Evolutionary conservation across 1,140 invertebrate species (phyloP), one percentile per base, ranked within the genome.

Genomic region (Cataglyphis hispanica): DNA sequence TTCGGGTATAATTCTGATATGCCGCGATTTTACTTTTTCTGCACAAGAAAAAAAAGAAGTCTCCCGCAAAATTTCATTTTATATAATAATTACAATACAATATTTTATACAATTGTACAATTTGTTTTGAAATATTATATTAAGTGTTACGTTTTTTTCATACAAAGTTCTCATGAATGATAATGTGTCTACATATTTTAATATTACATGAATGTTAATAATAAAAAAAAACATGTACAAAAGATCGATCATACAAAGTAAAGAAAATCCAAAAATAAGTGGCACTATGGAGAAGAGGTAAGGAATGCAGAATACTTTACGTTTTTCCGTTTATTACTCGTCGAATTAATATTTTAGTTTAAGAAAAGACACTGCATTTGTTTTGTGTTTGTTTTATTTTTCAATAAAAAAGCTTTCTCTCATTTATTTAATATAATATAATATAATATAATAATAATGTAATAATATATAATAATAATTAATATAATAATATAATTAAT

Each of bases 141-240:
- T 25, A 22, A n/a, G 31, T 19, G 25, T 2, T 69, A 40, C 6
- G 10, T 22, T 69, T 58, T 80, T 22, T 58, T 80, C 16, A 1
- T 37, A 25, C 16, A 22, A 13, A 40, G 25, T 56, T 19, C 0
- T 50, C 16, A 56, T 56, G 31, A 69, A 56, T 80, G n/a, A 22
- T 11, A 3, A 16, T 4, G 16, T 31, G 25, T 78, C 40, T 67
- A 50, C 19, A 27, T 19, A 46, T 67, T 86, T 91, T 60, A 91
- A 92, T 91, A 92, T 92, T 91, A 22, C 88, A 92, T 92, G 87
- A 75, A 63, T 75, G 77, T 69, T 80, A 80, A 80, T 80, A 69
- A 69, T 67, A 80, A 80, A 43, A 40, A 40, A 34, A 19, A 5
- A 2, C n/a, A 5, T 27, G 5, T 69, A 69, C 77, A 80, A 69